Conservation (phyloP, 2,888 invertebrate genomes). For the Dynastes tityus region DNA sequence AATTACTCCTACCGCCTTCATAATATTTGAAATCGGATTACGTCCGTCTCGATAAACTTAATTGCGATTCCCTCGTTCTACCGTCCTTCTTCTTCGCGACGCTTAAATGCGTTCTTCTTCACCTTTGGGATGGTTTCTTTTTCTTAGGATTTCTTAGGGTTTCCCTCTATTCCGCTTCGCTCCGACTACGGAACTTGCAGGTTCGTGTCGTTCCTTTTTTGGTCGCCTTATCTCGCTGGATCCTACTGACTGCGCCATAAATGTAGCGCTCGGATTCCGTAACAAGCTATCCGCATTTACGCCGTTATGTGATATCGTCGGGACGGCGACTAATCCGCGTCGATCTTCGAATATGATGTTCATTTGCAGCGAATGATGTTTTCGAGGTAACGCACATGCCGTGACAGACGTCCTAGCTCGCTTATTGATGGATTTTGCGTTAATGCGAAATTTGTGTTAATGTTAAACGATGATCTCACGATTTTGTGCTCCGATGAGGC, state of each 20-base stretch:
- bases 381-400: neutral
- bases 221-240: neutral
- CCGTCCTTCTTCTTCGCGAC: neutral
- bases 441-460: too few relatives aligned
- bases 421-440: too few relatives aligned
- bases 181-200: neutral
- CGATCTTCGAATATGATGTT: neutral
- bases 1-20: constrained; percentile 39
- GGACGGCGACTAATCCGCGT: constrained; percentile 10
- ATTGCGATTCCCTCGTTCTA: constrained; percentile 27
- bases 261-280: constrained; percentile 10
- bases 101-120: neutral
- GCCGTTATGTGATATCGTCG: constrained; percentile 5
- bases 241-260: constrained; percentile 3
- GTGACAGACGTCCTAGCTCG: too few relatives aligned
- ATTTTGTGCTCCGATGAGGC: too few relatives aligned
- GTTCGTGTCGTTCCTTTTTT: neutral
- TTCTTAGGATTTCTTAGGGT: neutral
- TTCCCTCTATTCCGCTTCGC: neutral
- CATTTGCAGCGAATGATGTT: neutral
- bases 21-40: constrained; percentile 46
- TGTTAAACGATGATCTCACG: too few relatives aligned
- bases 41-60: constrained; percentile 43
- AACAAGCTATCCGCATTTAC: constrained; percentile 12
- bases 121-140: neutral